Percentiles rank a stretch among this genome's conserved stretches.
Evolutionary conservation across 2,797 vertebrate genomes (phyloP).

Genomic region (Halcyon chelicuti): DNA sequence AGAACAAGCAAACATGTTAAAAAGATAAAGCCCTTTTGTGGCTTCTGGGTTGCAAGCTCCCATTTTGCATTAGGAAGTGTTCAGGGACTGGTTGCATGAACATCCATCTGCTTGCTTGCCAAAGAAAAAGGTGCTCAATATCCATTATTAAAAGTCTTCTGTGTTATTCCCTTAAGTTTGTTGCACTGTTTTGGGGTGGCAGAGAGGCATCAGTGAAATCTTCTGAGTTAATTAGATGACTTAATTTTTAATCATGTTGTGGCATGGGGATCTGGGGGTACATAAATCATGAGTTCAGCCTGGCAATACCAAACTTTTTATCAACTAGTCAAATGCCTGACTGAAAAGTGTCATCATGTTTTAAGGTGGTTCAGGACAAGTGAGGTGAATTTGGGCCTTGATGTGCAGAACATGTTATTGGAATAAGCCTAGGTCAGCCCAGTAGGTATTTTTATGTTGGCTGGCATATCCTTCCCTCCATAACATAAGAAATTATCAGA

Average conservation of each 20-base stretch:
- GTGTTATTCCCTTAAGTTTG: not conserved
- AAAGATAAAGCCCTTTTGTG: conserved; percentile 4
- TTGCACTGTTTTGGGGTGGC: not conserved
- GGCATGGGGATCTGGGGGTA: not conserved
- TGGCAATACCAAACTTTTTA: not conserved
- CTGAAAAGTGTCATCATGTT: not conserved
- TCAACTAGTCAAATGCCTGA: not conserved
- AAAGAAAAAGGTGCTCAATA: not conserved
- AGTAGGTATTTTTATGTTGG: not conserved
- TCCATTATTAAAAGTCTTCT: not conserved
- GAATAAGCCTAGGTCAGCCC: not conserved
- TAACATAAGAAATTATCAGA: not conserved
- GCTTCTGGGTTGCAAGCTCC: not conserved
- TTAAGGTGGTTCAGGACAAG: not conserved
- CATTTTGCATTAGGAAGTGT: conserved; percentile 13
- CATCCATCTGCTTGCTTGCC: not conserved
- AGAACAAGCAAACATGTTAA: conserved; percentile 25
- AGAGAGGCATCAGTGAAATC: not conserved
- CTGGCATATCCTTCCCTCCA: not conserved
- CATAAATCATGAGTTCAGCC: not conserved
- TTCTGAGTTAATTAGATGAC: not conserved
- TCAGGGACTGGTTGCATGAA: not conserved
- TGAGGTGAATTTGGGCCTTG: not conserved
- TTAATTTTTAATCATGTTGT: not conserved
- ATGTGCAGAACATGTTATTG: not conserved